A percentile compares a stretch with the other conserved stretches of the same genome.
Conservation (phyloP, 2,113 vertebrate species). For the Oreamnos americanus region DNA sequence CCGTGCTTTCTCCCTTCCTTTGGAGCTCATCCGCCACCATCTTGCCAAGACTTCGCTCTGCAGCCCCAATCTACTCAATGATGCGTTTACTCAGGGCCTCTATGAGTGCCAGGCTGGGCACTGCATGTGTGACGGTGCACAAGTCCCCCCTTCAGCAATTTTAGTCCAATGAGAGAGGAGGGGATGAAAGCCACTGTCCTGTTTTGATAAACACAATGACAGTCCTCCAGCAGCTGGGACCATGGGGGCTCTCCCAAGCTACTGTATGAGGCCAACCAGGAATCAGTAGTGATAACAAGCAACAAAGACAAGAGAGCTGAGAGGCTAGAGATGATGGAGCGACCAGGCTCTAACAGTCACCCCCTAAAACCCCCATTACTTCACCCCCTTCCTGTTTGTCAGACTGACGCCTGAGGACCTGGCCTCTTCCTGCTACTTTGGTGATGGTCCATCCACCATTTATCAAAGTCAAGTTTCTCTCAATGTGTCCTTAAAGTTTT, state of each 20-base stretch:
- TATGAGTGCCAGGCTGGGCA: not conserved
- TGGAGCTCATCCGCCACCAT: not conserved
- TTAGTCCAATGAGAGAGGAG: too few relatives aligned
- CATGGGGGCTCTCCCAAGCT: not conserved
- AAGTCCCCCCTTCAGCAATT: not conserved
- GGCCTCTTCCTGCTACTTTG: not conserved
- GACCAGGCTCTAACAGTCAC: not conserved
- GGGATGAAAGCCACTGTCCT: not conserved
- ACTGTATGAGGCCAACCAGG: not conserved
- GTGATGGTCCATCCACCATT: not conserved
- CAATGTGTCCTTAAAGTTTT: not conserved
- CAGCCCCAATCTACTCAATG: not conserved
- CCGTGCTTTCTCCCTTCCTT: not conserved
- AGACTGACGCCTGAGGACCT: not conserved
- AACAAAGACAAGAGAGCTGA: not conserved
- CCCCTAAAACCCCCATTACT: not conserved
- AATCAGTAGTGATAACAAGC: not conserved
- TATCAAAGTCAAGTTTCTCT: not conserved
- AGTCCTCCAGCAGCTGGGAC: not conserved
- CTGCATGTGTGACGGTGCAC: not conserved
- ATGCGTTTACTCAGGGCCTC: not conserved
- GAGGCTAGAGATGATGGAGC: not conserved
- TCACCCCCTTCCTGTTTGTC: not conserved
- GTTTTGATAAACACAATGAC: not conserved
- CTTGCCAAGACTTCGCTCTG: not conserved